Evolutionary conservation across 2,113 vertebrate genomes (phyloP).

Genomic region (Mirounga angustirostris): DNA sequence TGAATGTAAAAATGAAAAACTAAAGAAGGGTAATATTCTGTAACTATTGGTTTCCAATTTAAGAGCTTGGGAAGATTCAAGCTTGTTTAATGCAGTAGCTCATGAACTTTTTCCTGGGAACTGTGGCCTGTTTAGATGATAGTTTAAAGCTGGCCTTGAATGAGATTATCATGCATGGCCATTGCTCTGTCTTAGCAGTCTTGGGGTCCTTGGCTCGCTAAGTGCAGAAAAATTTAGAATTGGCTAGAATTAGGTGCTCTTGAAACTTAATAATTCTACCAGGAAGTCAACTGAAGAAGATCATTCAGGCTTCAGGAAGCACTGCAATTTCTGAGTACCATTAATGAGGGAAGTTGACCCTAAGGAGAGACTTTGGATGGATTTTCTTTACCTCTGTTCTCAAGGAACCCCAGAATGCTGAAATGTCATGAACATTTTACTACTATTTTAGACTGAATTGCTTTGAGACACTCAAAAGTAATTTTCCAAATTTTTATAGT

Average conservation of each 20-base stretch:
- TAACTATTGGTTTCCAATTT: slow-evolving; percentile 14
- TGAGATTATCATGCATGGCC: background rate
- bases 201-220: background rate
- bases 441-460: slow-evolving; percentile 61
- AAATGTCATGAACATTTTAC: slow-evolving; percentile 66
- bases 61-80: background rate
- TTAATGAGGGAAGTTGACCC: slow-evolving; percentile 43
- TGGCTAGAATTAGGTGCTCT: background rate
- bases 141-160: slow-evolving; percentile 42
- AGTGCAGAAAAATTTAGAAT: background rate
- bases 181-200: background rate
- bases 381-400: slow-evolving; percentile 69
- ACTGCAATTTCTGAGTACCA: slow-evolving; percentile 33
- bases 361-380: slow-evolving; percentile 25
- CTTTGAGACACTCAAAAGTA: slow-evolving; percentile 76
- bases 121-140: background rate
- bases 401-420: background rate
- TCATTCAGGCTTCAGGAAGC: background rate
- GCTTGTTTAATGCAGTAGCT: background rate
- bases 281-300: slow-evolving; percentile 36
- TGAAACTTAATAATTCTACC: slow-evolving; percentile 26
- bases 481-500: slow-evolving; percentile 77
- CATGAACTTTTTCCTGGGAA: slow-evolving; percentile 39
- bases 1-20: background rate
- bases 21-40: background rate